These are phyloP conservation scores for Caloenas nicobarica DNA, from an alignment of 2,113 vertebrate genomes.

Conservation along the genomic window DNA sequence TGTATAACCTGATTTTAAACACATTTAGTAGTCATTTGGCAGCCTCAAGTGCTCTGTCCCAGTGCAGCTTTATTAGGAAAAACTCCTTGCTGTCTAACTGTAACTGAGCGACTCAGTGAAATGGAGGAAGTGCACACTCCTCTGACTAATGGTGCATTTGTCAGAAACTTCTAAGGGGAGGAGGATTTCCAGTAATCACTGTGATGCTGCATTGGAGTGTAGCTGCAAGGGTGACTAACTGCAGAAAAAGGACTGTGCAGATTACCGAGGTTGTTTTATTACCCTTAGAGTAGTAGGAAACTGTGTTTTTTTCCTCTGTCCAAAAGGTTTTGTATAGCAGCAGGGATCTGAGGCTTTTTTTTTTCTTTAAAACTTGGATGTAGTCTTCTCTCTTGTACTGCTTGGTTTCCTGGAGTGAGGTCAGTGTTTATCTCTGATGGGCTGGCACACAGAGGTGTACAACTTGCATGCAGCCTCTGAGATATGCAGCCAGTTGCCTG, in stretches of 20 bases:
- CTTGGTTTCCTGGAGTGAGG: not conserved
- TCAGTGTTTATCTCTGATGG: not conserved
- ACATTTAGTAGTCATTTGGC: not conserved
- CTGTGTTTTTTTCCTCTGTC: fast-evolving
- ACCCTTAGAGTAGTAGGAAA: not conserved
- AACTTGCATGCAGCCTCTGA: not conserved
- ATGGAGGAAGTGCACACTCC: not conserved
- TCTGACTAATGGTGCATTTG: not conserved
- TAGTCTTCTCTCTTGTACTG: not conserved
- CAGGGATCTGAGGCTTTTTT: not conserved
- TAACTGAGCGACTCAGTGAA: not conserved
- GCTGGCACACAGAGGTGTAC: not conserved
- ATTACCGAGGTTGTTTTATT: not conserved
- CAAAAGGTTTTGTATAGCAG: not conserved
- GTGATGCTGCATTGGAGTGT: not conserved
- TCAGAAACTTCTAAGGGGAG: not conserved
- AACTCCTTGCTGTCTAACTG: not conserved
- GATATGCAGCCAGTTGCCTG: fast-evolving
- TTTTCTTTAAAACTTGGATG: not conserved
- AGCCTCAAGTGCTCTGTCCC: not conserved
- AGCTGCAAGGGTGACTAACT: not conserved
- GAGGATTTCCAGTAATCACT: not conserved
- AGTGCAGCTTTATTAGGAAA: not conserved
- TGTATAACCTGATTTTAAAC: not conserved
- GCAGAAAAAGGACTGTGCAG: not conserved